Conservation (phyloP, 2,113 vertebrate genomes). For the Eretmochelys imbricata region DNA sequence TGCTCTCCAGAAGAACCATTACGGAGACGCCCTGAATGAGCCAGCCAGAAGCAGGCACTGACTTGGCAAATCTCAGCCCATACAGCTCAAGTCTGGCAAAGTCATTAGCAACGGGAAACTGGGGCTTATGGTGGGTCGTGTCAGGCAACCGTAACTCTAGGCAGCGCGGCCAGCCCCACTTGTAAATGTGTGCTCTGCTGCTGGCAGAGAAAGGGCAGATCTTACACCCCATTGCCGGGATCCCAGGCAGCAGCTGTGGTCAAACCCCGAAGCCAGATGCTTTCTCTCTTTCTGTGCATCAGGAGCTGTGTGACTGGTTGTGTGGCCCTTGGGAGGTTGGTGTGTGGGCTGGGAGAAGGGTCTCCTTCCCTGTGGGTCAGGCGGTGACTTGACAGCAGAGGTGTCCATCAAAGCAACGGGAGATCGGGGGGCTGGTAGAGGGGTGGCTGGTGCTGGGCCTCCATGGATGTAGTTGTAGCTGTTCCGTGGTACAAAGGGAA, state of each 20-base stretch:
- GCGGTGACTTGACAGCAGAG: rapidly evolving
- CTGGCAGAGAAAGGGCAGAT: rapidly evolving
- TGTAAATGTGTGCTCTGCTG: rapidly evolving
- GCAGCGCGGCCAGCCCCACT: rapidly evolving
- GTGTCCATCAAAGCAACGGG: not conserved
- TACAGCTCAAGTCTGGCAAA: rapidly evolving
- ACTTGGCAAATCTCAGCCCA: rapidly evolving
- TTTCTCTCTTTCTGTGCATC: rapidly evolving
- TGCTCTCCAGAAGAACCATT: rapidly evolving
- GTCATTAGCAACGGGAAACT: not conserved
- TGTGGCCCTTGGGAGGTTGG: rapidly evolving
- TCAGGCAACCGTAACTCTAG: rapidly evolving
- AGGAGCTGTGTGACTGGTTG: not conserved
- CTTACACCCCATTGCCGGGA: rapidly evolving
- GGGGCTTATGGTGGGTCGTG: not conserved
- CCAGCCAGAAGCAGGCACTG: not conserved
- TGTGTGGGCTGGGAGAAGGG: not conserved
- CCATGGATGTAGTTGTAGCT: rapidly evolving
- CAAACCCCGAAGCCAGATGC: rapidly evolving
- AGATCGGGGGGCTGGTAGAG: no score
- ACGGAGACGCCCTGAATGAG: rapidly evolving
- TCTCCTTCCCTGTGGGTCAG: not conserved
- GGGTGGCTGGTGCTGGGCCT: not conserved
- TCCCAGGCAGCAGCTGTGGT: not conserved
- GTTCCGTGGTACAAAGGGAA: rapidly evolving